Conservation (phyloP, 2,888 invertebrate species). For the Mimas tiliae region DNA sequence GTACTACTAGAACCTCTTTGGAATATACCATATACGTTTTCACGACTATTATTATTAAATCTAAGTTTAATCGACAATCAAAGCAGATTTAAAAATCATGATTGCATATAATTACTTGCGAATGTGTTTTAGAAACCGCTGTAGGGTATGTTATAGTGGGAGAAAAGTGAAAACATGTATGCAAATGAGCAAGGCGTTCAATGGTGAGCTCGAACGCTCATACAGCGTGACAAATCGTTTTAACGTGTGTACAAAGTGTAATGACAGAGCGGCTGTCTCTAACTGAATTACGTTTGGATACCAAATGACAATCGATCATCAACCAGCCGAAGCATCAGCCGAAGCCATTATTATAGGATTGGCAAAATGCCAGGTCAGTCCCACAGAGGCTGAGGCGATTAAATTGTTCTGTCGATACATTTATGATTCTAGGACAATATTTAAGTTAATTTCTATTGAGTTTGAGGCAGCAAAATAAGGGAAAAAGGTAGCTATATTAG, state of each 20-base stretch:
- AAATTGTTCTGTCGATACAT: too few relatives aligned
- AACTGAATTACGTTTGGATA: conserved; percentile 1
- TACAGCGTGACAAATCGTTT: conserved; percentile 37
- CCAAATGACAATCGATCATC: conserved; percentile 10
- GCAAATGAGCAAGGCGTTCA: conserved; percentile 48
- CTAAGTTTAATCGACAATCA: not conserved
- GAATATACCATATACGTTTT: not conserved
- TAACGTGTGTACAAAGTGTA: conserved; percentile 26
- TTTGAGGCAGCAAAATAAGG: too few relatives aligned
- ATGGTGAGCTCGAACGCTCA: conserved; percentile 34
- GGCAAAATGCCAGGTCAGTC: not conserved
- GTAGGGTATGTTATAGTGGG: conserved; percentile 51
- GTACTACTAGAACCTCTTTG: too few relatives aligned
- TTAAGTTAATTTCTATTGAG: too few relatives aligned
- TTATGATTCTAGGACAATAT: too few relatives aligned
- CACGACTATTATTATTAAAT: not conserved
- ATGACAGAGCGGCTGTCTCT: conserved; percentile 6
- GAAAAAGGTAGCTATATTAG: too few relatives aligned
- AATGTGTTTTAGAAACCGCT: conserved; percentile 52
- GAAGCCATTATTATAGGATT: not conserved
- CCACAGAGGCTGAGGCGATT: too few relatives aligned
- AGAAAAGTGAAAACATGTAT: conserved; percentile 69
- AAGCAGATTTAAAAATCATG: not conserved
- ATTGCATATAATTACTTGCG: conserved; percentile 30
- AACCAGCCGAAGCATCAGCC: not conserved